Conservation (phyloP, 2,113 vertebrate species). For the Saccopteryx bilineata region DNA sequence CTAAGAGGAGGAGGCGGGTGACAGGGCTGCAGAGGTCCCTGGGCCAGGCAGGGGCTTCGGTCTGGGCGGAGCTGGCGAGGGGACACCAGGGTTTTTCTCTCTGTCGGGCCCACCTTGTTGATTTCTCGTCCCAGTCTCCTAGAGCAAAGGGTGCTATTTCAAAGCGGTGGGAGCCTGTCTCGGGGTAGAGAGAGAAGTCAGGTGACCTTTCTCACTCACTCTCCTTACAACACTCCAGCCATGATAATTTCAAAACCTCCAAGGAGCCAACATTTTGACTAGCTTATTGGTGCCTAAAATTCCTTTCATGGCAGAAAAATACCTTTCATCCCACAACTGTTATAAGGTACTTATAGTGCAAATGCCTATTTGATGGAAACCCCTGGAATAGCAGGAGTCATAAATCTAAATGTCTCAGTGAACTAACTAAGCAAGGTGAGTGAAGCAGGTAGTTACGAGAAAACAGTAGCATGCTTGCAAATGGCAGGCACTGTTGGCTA, state of each 20-base stretch:
- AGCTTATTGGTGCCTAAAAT: not conserved
- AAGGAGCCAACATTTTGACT: not conserved
- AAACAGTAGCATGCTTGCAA: not conserved
- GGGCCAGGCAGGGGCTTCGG: not conserved
- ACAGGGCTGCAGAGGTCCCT: not conserved
- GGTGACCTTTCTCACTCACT: not conserved
- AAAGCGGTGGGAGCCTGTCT: not conserved
- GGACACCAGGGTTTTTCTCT: accelerated
- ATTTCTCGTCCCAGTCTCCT: not conserved
- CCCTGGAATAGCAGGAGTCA: not conserved
- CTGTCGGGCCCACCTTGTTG: accelerated
- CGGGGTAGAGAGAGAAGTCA: not conserved
- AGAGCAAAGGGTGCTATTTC: not conserved
- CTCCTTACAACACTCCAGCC: not conserved
- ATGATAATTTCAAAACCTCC: not conserved
- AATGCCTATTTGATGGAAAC: not conserved
- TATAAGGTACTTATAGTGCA: not conserved
- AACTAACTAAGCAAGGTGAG: not conserved
- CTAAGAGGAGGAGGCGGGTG: not conserved
- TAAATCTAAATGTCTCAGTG: not conserved
- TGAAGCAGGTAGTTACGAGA: not conserved
- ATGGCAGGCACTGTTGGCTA: not conserved
- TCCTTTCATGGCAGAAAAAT: not conserved
- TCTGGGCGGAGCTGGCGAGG: not conserved
- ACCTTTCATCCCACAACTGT: not conserved